Base-by-base conservation (phyloP, 2,888 invertebrate genomes). In the Molorchus minor region DNA sequence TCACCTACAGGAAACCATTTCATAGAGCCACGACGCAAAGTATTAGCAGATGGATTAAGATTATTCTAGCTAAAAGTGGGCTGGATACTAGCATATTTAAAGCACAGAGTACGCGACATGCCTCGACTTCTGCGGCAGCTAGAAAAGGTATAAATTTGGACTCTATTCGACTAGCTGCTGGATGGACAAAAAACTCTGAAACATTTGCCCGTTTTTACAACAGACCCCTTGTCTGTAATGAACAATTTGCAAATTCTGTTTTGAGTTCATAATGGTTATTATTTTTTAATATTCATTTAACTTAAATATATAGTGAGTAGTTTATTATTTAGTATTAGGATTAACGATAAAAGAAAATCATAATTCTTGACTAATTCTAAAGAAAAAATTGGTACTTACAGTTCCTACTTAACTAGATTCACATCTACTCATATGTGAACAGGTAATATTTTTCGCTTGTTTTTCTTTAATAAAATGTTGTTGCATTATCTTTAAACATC, bases 111-210 rank as follows among this genome's bases (percentile, higher is more conserved):
- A 58, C 58, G 3, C 16, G 58, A 1, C 58, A 58, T 44, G 58
- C 52, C 1, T 2, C 52, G n/a, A 58, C 43, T 15, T 58, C 46
- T 16, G 52, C 53, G 0, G 58, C 58, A 8, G 44, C 36, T 8
- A 43, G 58, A 12, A 58, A 58, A 53, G 53, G 52, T n/a, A n/a
- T n/a, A n/a, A n/a, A n/a, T n/a, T n/a, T n/a, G 1, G 56, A 41
- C n/a, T n/a, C n/a, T n/a, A 25, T 25, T 25, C 25, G 25, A 8
- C 8, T 25, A 25, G 25, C 3, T 25, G 25, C 25, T 3, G 25
- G 25, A 8, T 25, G 25, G 25, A 25, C 4, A 25, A 25, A 25
- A 25, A 25, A 25, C 25, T 25, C 25, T 25, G 25, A 25, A 25
- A 25, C 25, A 25, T 25, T 25, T 25, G 25, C 25, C 3, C 25